Evolutionary conservation across 2,113 vertebrate genomes (phyloP), one percentile per base, ranked within the genome.

Genomic region (Phainopepla nitens): DNA sequence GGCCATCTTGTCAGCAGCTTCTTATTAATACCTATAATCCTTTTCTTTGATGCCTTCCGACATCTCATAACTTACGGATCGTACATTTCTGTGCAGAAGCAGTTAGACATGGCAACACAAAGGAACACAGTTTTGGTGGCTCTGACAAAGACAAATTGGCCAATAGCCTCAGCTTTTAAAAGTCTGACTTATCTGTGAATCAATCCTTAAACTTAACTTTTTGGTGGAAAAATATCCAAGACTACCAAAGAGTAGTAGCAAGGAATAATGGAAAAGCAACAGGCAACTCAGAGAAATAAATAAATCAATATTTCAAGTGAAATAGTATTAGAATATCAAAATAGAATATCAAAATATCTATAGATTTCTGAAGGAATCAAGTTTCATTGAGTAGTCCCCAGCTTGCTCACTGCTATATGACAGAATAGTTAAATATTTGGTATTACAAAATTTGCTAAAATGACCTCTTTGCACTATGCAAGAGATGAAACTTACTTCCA

Each of bases 21-120:
- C 58, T 88, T 81, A 86, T 88, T 94, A 93, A 93, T 75, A 83
- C 28, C 42, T 80, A 22, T 51, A 92, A 86, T 90, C 71, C 23
- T 80, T 84, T 94, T 73, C 53, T 89, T 81, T 84, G 69, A 87
- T n/a, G 25, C 20, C 12, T 90, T 82, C 42, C 0, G 0, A 69
- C 62, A 44, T 85, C 49, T 72, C 66, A 36, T 62, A 81, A 87
- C 24, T 81, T 70, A 45, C 71, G 62, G 28, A 88, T 8, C 0
- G 0, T 51, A 5, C 35, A 90, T 80, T 93, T 90, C 50, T 56
- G 33, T 82, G 33, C 79, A 76, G 27, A 88, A 77, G 51, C 42
- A 86, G 42, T 57, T 58, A 85, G 35, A 64, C 51, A 54, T 14
- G 80, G 50, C 42, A 93, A 51, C 22, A 88, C 70, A 80, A 73